Evolutionary conservation across 2,888 invertebrate genomes (phyloP).

Genomic region (Acanthacorydalis orientalis): DNA sequence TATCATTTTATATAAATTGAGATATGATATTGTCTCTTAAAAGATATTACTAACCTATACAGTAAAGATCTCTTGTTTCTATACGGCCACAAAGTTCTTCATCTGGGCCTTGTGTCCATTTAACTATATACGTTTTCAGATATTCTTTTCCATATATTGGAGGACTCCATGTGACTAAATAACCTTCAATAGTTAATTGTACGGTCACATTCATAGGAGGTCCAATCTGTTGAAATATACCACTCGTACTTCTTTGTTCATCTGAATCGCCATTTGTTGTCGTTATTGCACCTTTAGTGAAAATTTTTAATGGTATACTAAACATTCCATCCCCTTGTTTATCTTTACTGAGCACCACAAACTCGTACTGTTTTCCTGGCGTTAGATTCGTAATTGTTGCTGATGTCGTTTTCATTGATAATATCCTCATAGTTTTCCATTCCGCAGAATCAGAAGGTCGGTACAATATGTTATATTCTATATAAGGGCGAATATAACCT

Average conservation of each 20-base stretch:
- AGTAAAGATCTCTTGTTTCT: conserved; percentile 52
- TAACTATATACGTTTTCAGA: conserved; percentile 44
- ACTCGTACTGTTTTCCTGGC: conserved; percentile 68
- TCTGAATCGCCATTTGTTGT: conserved; percentile 4
- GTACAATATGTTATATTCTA: conserved; percentile 79
- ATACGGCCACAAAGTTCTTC: conserved; percentile 46
- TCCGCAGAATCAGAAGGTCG: conserved; percentile 54
- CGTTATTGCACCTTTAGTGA: conserved; percentile 38
- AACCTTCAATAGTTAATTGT: conserved; percentile 53
- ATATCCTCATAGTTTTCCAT: conserved; percentile 70
- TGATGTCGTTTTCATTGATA: conserved; percentile 49
- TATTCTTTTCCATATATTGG: conserved; percentile 39
- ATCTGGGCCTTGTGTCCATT: conserved; percentile 48
- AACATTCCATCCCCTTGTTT: conserved; percentile 77
- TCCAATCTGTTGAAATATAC: conserved; percentile 29
- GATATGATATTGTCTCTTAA: not conserved
- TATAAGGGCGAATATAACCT: conserved; percentile 57
- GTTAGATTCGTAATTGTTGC: conserved; percentile 62
- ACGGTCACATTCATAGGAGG: conserved; percentile 54
- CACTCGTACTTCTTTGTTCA: conserved; percentile 7
- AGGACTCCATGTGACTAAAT: conserved; percentile 57
- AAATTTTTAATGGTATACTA: conserved; percentile 62
- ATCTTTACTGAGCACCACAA: conserved; percentile 81
- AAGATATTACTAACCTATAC: conserved; percentile 27
- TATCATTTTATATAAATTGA: too few species aligned